A percentile compares a stretch with the other conserved stretches of the same genome.
Conservation (phyloP, 1,140 invertebrate genomes). For the Cyrtorhinus lividipennis region DNA sequence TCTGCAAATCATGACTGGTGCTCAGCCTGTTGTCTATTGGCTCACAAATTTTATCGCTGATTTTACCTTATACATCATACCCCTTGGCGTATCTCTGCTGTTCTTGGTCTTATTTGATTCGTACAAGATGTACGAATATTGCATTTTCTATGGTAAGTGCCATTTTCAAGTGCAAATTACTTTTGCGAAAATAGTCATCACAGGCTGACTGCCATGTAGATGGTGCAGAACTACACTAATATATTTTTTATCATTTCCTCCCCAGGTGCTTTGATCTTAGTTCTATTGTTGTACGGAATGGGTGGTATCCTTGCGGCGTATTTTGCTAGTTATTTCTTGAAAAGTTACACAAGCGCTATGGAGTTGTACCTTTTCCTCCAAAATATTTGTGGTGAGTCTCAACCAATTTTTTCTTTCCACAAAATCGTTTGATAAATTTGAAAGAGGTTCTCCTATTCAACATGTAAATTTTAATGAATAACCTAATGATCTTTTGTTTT, state of each 20-base stretch:
- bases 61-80: neutral
- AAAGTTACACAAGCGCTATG: neutral
- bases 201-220: too few relatives aligned
- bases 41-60: conserved; percentile 1
- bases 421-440: too few relatives aligned
- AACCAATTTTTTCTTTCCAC: too few relatives aligned
- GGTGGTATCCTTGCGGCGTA: neutral
- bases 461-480: too few relatives aligned
- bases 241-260: neutral
- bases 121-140: neutral
- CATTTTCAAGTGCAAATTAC: too few relatives aligned
- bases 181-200: too few relatives aligned
- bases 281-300: neutral
- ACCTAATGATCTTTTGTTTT: too few relatives aligned
- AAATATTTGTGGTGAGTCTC: too few relatives aligned
- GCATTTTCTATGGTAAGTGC: neutral
- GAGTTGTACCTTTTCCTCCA: neutral
- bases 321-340: neutral
- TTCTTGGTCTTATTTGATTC: neutral
- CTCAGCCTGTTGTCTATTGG: neutral
- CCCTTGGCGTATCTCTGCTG: neutral
- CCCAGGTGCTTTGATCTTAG: neutral
- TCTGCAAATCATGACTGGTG: neutral
- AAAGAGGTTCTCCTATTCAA: too few relatives aligned
- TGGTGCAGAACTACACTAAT: too few relatives aligned